Evolutionary conservation across 2,797 vertebrate species (phyloP).

Genomic region (Anomalospiza imberbis): DNA sequence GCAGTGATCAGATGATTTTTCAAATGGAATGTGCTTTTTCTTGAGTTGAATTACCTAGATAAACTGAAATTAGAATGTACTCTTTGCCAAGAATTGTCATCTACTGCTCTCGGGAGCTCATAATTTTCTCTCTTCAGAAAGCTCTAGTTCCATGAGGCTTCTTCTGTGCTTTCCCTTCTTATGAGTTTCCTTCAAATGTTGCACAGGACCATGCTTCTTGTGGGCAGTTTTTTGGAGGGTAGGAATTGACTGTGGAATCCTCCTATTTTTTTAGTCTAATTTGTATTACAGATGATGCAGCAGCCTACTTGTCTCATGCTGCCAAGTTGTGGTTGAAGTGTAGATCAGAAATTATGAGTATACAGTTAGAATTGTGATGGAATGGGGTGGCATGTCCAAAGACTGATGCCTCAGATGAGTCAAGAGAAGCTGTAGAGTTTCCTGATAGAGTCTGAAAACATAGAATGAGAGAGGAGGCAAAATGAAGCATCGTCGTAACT

Average conservation of each 20-base stretch:
- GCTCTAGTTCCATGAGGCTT: background rate
- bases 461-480: background rate
- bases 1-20: background rate
- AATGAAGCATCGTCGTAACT: background rate
- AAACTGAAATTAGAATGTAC: background rate
- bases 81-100: background rate
- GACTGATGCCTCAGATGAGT: background rate
- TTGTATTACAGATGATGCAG: background rate
- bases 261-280: background rate
- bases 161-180: background rate
- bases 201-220: background rate
- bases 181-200: background rate
- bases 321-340: background rate
- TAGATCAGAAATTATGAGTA: background rate
- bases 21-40: background rate
- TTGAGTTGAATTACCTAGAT: background rate
- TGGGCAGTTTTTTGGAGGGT: background rate
- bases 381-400: background rate
- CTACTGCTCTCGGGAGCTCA: background rate
- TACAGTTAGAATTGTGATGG: background rate
- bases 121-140: background rate
- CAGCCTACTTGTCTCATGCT: background rate
- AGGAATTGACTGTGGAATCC: background rate
- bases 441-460: background rate
- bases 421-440: background rate